phyloP scores from a whole-genome alignment of 2,888 invertebrate genomes.

The Cylindroiulus punctatus region DNA sequence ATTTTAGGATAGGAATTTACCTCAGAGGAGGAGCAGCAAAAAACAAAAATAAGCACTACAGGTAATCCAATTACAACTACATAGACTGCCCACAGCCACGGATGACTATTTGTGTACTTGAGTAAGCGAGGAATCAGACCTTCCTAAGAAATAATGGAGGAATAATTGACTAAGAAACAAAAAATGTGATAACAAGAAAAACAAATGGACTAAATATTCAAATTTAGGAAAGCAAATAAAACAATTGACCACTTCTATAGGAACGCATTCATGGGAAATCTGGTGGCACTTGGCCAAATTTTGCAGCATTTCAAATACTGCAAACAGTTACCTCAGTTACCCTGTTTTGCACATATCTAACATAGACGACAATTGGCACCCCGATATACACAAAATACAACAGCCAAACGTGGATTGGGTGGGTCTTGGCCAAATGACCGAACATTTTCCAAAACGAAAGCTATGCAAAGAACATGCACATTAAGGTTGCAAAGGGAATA shows the following conservation, averaged over 20 bases:
- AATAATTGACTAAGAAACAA: not conserved
- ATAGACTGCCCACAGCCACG: conserved; percentile 90
- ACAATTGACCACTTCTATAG: not conserved
- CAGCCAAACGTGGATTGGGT: conserved; percentile 80
- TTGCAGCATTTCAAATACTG: not conserved
- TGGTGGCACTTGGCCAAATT: conserved; percentile 4
- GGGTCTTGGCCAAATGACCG: conserved; percentile 12
- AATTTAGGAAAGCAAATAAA: not conserved
- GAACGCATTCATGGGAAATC: not conserved
- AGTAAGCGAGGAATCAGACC: conserved; percentile 80
- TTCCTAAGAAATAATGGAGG: conserved; percentile 72
- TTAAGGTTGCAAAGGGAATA: not conserved
- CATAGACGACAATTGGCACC: conserved; percentile 76
- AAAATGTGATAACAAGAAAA: conserved; percentile 25
- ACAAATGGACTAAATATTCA: not conserved
- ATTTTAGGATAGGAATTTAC: conserved; percentile 46
- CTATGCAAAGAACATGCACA: conserved; percentile 40
- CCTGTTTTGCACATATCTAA: conserved; percentile 75
- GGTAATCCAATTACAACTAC: conserved; percentile 81
- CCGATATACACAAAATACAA: conserved; percentile 80
- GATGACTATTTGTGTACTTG: conserved; percentile 82
- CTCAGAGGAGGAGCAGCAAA: conserved; percentile 73
- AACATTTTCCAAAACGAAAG: conserved; percentile 23
- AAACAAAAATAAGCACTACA: conserved; percentile 81
- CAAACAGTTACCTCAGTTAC: conserved; percentile 74